These are phyloP conservation scores for Seriola dumerili DNA, from an alignment of 2,113 vertebrate genomes.

Conservation along the genomic window DNA sequence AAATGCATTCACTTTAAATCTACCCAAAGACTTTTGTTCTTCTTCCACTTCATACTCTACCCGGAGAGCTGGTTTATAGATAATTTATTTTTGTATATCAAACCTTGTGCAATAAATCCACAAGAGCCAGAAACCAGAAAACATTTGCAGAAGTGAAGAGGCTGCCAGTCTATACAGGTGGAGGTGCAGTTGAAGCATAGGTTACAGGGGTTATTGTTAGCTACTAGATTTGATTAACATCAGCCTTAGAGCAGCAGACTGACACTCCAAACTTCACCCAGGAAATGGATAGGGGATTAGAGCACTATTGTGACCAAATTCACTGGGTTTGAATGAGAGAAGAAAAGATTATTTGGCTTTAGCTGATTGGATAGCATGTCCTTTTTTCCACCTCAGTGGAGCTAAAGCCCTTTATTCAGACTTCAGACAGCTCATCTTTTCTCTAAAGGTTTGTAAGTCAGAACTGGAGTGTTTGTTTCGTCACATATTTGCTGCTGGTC, in stretches of 20 bases:
- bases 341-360: conserved; percentile 27
- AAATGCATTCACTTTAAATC: background rate
- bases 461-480: conserved; percentile 7
- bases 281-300: conserved; percentile 27
- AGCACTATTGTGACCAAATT: conserved; percentile 37
- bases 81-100: background rate
- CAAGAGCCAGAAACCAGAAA: background rate
- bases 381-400: conserved; percentile 26
- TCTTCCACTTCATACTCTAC: background rate
- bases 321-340: conserved; percentile 36
- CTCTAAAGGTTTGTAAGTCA: conserved; percentile 14
- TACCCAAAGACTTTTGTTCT: background rate
- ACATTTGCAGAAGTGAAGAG: background rate
- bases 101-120: background rate
- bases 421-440: conserved; percentile 35
- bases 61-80: background rate
- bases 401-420: conserved; percentile 26
- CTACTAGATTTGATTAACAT: conserved; percentile 23
- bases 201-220: conserved; percentile 5
- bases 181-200: background rate
- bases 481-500: conserved; percentile 3
- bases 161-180: too few relatives aligned
- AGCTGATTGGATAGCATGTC: conserved; percentile 10
- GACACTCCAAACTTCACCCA: conserved; percentile 16
- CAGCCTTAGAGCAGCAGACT: conserved; percentile 5